These are phyloP conservation scores for Homarus gammarus DNA, from an alignment of 2,888 invertebrate genomes.

Conservation along the genomic window DNA sequence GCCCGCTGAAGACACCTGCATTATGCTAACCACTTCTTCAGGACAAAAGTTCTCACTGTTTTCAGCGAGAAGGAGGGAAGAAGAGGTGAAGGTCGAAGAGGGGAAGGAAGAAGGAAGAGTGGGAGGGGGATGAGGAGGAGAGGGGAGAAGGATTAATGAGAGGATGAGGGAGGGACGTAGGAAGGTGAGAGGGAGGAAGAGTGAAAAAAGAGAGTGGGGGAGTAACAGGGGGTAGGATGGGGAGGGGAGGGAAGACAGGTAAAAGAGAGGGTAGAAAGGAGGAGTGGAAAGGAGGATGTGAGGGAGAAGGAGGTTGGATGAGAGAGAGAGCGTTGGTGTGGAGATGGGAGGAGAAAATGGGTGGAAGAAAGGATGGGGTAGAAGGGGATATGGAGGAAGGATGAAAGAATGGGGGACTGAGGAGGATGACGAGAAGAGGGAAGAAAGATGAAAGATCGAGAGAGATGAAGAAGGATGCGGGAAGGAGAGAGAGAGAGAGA, in stretches of 20 bases:
- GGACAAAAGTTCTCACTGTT: background rate
- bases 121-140: background rate
- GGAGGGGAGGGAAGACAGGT: too few species aligned
- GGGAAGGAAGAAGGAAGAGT: background rate
- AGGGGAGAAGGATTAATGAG: background rate
- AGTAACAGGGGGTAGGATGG: too few species aligned
- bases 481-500: too few species aligned
- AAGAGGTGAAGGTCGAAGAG: background rate
- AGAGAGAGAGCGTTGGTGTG: background rate
- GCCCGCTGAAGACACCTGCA: constrained; percentile 25
- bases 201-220: background rate
- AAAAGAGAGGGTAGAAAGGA: background rate
- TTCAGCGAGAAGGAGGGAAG: background rate
- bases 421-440: background rate
- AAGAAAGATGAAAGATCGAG: background rate
- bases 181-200: background rate
- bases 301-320: background rate
- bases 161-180: background rate
- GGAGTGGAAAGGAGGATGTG: background rate
- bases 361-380: background rate
- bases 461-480: too few species aligned
- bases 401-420: background rate
- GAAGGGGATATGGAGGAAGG: background rate
- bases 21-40: constrained; percentile 39
- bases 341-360: background rate